These are phyloP conservation scores for Hucho hucho DNA, from an alignment of 2,113 vertebrate species.

Conservation along the genomic window DNA sequence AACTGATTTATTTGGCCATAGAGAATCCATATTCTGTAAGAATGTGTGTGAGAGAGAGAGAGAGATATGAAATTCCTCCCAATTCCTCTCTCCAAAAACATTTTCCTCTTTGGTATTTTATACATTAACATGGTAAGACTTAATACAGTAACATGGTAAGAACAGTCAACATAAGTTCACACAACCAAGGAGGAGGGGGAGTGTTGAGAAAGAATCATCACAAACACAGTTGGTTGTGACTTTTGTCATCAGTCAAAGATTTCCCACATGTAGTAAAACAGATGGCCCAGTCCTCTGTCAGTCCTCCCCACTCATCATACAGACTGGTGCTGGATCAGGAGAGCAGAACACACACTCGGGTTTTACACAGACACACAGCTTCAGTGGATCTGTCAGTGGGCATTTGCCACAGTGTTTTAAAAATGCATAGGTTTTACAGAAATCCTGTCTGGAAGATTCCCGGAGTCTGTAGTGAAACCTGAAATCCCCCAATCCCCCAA, in stretches of 20 bases:
- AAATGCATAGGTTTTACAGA: too few species aligned
- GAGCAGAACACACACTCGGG: neutral
- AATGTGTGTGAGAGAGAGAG: neutral
- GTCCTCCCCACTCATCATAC: neutral
- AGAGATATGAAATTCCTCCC: slow-evolving; percentile 23
- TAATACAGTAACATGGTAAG: neutral
- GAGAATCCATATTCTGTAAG: slow-evolving; percentile 29
- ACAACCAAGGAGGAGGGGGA: too few species aligned
- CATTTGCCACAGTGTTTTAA: neutral
- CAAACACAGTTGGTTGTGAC: neutral
- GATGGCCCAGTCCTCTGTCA: slow-evolving; percentile 5
- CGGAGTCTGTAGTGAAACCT: too few species aligned
- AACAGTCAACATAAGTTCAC: too few species aligned
- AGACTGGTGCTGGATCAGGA: neutral
- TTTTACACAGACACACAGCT: neutral
- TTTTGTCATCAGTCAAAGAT: slow-evolving; percentile 17
- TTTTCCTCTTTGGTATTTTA: neutral
- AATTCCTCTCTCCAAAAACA: slow-evolving; percentile 2
- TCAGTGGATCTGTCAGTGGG: neutral
- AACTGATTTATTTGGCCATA: slow-evolving; percentile 48
- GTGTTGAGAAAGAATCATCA: neutral
- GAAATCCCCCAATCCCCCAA: too few species aligned
- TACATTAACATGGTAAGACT: too few species aligned
- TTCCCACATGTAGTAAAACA: slow-evolving; percentile 11
- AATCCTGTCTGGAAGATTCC: too few species aligned